These are phyloP conservation scores for Ectemnius continuus DNA, from an alignment of 2,888 invertebrate species.

Conservation along the genomic window DNA sequence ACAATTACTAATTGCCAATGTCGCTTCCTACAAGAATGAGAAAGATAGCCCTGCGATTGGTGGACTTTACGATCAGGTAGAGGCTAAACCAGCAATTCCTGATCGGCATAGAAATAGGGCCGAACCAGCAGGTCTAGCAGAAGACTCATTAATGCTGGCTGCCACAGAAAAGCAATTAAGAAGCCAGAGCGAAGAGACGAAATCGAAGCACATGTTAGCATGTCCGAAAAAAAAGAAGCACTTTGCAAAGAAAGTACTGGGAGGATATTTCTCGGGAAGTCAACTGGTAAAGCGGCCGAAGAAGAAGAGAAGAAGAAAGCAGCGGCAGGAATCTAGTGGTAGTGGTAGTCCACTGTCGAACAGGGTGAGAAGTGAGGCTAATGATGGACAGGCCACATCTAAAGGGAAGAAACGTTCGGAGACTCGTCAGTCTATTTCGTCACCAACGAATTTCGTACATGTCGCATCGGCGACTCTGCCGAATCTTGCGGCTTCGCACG, in stretches of 20 bases:
- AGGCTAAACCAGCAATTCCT: no score
- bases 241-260: conserved; percentile 66
- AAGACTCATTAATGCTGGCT: no score
- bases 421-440: conserved; percentile 58
- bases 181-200: no score
- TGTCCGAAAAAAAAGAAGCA: conserved; percentile 47
- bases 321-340: conserved; percentile 14
- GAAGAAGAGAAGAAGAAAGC: conserved; percentile 30
- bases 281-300: conserved; percentile 57
- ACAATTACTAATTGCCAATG: no score
- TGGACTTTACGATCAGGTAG: no score
- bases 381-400: no score
- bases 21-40: no score
- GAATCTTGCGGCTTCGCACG: conserved; percentile 40
- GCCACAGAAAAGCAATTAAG: no score
- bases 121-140: no score
- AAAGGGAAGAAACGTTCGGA: no score
- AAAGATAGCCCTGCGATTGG: no score
- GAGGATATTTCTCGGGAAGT: conserved; percentile 60
- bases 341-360: conserved; percentile 25
- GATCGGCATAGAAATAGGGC: no score
- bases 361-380: not conserved
- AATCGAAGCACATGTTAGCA: not conserved
- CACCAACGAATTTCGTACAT: conserved; percentile 73
- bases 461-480: conserved; percentile 71